Evolutionary conservation across 2,113 vertebrate genomes (phyloP).

Genomic region (Lagopus muta): DNA sequence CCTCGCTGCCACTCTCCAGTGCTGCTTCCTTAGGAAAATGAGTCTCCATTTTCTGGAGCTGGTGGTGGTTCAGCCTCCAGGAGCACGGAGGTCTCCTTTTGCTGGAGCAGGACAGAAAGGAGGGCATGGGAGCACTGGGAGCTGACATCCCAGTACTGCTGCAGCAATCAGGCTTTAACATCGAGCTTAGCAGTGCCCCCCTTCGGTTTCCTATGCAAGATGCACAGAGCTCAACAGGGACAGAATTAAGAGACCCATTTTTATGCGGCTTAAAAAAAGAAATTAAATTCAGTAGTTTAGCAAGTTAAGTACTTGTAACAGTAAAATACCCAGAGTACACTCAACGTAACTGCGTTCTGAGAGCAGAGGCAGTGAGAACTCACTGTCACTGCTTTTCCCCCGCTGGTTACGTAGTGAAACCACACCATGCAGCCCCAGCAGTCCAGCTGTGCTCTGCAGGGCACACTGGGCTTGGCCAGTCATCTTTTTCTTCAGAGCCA

Average conservation of each 20-base stretch:
- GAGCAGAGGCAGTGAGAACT: background rate
- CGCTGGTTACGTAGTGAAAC: background rate
- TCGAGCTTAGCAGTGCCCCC: background rate
- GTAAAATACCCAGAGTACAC: slow-evolving; percentile 33
- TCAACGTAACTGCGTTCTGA: background rate
- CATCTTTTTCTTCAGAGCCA: background rate
- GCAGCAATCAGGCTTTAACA: background rate
- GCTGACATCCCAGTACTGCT: background rate
- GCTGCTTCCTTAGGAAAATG: background rate
- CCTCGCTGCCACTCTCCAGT: background rate
- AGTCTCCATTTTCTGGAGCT: background rate
- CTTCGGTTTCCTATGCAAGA: slow-evolving; percentile 8
- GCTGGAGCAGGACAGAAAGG: background rate
- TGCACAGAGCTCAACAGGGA: background rate
- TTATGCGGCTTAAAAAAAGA: background rate
- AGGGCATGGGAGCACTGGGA: background rate
- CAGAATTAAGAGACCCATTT: background rate
- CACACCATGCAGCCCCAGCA: background rate
- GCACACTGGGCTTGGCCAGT: background rate
- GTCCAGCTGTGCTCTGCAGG: background rate
- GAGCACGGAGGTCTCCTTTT: fast-evolving
- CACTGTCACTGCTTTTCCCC: background rate
- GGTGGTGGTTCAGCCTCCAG: background rate
- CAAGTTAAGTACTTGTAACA: slow-evolving; percentile 76
- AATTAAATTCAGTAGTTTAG: slow-evolving; percentile 59